Conservation (phyloP, 2,113 vertebrate genomes). For the Nesoenas mayeri region DNA sequence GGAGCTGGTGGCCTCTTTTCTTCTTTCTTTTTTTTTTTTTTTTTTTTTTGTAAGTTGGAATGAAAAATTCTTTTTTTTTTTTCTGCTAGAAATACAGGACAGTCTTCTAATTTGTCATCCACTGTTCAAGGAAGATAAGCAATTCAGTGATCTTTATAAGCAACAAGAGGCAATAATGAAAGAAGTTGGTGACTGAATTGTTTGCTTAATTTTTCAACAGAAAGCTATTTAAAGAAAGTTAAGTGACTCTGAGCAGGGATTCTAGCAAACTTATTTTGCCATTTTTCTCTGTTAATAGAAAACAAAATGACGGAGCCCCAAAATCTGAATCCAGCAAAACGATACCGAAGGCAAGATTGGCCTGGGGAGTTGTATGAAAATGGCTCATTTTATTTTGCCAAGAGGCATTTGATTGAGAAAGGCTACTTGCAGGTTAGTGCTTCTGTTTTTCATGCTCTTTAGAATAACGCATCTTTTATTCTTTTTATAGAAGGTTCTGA, state of each 20-base stretch:
- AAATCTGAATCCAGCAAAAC: conserved; percentile 83
- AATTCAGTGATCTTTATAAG: neutral
- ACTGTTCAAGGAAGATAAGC: neutral
- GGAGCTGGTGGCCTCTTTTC: neutral
- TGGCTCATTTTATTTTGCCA: conserved; percentile 92
- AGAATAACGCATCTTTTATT: neutral
- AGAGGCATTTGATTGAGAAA: conserved; percentile 77
- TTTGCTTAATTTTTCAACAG: neutral
- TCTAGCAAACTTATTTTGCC: neutral
- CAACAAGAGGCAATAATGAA: neutral
- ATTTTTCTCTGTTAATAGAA: conserved; percentile 5
- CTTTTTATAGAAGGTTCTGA: neutral
- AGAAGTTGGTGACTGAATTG: neutral
- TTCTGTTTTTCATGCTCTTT: neutral
- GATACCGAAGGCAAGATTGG: conserved; percentile 93
- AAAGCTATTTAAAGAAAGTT: neutral
- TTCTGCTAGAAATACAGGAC: neutral
- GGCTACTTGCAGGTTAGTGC: conserved; percentile 85
- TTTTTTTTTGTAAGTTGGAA: neutral
- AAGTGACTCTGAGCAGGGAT: neutral
- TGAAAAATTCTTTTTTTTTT: neutral
- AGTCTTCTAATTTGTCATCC: neutral
- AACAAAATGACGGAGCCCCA: conserved; percentile 76
- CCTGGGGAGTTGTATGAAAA: conserved; percentile 94
- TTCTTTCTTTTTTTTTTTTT: neutral